Conservation (phyloP, 2,797 vertebrate genomes). For the Simalia tracyae region DNA sequence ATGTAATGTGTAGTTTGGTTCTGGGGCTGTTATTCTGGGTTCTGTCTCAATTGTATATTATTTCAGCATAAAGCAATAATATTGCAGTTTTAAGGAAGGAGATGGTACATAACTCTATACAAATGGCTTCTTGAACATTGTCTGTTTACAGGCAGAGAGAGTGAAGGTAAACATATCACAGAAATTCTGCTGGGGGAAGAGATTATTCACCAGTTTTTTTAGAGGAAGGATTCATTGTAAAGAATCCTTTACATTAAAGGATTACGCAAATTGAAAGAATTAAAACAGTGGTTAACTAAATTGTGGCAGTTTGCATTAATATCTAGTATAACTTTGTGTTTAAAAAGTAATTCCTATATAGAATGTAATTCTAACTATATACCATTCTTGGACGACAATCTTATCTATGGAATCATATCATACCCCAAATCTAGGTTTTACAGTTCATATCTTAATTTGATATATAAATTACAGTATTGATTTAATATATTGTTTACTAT, state of each 20-base stretch:
- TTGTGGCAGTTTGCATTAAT: neutral
- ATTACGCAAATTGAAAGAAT: neutral
- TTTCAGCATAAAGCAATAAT: neutral
- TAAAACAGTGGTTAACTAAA: neutral
- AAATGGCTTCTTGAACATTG: neutral
- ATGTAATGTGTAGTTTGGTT: neutral
- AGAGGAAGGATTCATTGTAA: neutral
- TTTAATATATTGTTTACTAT: neutral
- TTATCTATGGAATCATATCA: neutral
- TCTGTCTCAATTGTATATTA: neutral
- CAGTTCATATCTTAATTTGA: neutral
- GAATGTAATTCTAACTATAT: neutral
- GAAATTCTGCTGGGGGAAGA: neutral
- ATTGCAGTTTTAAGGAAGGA: neutral
- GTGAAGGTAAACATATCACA: neutral
- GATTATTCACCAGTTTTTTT: neutral
- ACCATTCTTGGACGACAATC: neutral
- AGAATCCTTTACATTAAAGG: neutral
- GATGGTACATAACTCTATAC: neutral
- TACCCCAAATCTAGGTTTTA: neutral
- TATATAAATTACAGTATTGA: neutral
- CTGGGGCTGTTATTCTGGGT: neutral
- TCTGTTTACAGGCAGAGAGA: neutral
- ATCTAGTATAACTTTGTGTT: neutral
- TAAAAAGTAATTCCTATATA: neutral